Evolutionary conservation across 2,113 vertebrate species (phyloP), one percentile per base, ranked within the genome.

Genomic region (Lophius piscatorius): DNA sequence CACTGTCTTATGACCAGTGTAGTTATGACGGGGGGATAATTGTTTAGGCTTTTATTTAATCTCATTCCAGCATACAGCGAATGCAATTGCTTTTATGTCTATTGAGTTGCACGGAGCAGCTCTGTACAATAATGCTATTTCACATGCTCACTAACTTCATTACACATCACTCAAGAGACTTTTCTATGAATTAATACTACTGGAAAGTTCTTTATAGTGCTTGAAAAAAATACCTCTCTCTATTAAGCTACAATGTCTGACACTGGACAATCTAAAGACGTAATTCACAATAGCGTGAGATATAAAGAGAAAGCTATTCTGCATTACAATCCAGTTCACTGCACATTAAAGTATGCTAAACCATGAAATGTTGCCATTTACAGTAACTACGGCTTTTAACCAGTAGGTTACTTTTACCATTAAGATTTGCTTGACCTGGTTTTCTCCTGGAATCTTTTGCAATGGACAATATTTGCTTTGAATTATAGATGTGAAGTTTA

Each of bases 81-180:
- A 62, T 66, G 59, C 44, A 23, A 28, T 47, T 74, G 78, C 71
- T 74, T 86, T 82, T 59, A 70, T 14, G 48, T 33, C 71, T 79
- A 82, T 78, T 76, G 63, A 67, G 64, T 86, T 87, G 67, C 46
- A 69, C 33, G 26, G 45, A 45, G 33, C 51, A 46, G 50, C 51
- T 62, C 28, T 59, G 40, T 44, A 63, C 45, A 74, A 56, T 78
- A 73, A 82, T 63, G 17, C 18, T 41, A 67, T 55, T 63, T 26
- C 33, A 45, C 35, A 39, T 40, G 33, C 31, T 17, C 28, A 17
- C 40, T 85, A 84, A 84, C 36, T 70, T 46, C 38, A 78, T 85
- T 84, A 74, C 24, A 64, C 2, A 13, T 64, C 64, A 64, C 58
- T 78, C 52, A 67, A 48, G 50, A 58, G 52, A 67, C 28, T 38